Conservation (phyloP, 2,113 vertebrate genomes). For the Pterophyllum scalare region DNA sequence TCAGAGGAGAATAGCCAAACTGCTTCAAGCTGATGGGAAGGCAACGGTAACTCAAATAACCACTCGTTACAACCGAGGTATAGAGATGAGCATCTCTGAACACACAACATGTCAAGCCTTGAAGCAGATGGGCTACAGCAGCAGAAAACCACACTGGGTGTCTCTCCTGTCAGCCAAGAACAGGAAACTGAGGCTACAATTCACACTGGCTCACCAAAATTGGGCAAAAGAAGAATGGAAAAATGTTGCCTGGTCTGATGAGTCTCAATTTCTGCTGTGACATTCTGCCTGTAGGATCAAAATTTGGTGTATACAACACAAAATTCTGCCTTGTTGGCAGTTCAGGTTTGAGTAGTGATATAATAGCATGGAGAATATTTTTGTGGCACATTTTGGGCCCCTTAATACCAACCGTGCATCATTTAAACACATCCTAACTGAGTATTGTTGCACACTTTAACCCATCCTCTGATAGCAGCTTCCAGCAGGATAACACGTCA, state of each 20-base stretch:
- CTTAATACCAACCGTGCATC: background rate
- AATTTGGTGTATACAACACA: too few species aligned
- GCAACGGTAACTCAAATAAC: background rate
- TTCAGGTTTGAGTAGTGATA: background rate
- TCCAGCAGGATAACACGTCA: background rate
- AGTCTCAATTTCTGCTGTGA: too few species aligned
- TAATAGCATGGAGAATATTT: background rate
- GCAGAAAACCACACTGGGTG: too few species aligned
- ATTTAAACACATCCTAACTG: background rate
- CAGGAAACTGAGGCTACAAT: too few species aligned
- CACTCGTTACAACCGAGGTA: background rate
- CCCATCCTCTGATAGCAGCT: background rate
- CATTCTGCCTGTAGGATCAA: too few species aligned
- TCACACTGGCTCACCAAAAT: too few species aligned
- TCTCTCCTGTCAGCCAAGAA: too few species aligned
- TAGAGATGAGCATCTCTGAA: background rate
- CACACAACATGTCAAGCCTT: too few species aligned
- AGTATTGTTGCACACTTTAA: background rate
- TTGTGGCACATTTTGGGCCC: background rate
- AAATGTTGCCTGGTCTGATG: too few species aligned
- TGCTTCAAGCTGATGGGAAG: background rate
- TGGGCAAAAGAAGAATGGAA: too few species aligned
- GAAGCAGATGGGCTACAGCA: too few species aligned
- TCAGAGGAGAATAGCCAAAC: background rate
- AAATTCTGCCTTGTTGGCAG: background rate